Percentiles rank a stretch among this genome's conserved stretches.
phyloP scores from a whole-genome alignment of 2,113 vertebrate genomes.

The Cacatua alba region DNA sequence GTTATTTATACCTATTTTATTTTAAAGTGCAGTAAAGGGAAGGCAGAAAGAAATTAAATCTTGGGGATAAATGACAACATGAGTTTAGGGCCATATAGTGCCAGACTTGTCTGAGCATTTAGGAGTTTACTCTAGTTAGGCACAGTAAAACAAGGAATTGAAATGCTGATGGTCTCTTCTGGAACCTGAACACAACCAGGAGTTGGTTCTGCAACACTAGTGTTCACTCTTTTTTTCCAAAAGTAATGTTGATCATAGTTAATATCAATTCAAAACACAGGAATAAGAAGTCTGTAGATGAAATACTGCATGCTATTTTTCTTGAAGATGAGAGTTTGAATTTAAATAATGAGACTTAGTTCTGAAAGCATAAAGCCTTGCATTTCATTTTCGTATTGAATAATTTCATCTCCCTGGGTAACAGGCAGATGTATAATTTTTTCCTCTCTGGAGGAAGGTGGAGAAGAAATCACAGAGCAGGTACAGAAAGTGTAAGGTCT shows the following conservation, averaged over 20 bases:
- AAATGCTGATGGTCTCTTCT: constrained; percentile 10
- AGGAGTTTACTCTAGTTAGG: background rate
- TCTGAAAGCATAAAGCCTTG: background rate
- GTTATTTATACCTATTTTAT: background rate
- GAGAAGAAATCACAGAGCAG: background rate
- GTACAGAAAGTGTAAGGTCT: background rate
- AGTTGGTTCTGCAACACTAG: background rate
- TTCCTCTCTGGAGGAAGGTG: background rate
- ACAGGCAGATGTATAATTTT: background rate
- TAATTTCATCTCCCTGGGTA: background rate
- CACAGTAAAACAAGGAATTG: constrained; percentile 40
- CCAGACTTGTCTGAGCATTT: constrained; percentile 39
- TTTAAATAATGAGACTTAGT: background rate
- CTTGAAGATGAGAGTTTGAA: background rate
- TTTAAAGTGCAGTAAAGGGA: background rate
- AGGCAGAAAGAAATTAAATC: constrained; percentile 29
- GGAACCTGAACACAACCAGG: constrained; percentile 6
- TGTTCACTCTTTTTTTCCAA: background rate
- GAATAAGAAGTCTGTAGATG: background rate
- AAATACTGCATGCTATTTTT: background rate
- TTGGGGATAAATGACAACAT: background rate
- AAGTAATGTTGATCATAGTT: background rate
- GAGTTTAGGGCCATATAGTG: background rate
- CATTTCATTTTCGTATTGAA: background rate
- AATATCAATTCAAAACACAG: background rate